Base-by-base conservation (phyloP, 2,888 invertebrate species). In the Lithophane semibrunnea region DNA sequence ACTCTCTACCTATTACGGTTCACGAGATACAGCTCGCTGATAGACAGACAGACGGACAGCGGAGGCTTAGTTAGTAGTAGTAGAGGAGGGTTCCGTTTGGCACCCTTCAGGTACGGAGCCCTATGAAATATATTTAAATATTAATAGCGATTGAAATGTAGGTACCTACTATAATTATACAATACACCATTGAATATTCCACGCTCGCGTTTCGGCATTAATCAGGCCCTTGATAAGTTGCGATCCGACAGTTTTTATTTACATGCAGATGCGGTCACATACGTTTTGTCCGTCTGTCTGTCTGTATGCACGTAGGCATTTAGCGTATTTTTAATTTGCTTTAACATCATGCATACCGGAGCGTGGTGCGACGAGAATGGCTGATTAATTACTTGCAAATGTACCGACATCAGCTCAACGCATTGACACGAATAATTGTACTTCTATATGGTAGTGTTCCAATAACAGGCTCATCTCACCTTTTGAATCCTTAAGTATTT, bases 321-420 rank as follows among this genome's bases (percentile, higher is more conserved):
- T 86, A 88, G 44, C 76, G 86, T 89, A 86, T 86, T 91, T 89
- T 92, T 90, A 90, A 91, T 92, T 90, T 87, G 82, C 79, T 87
- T 72, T 69, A 82, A 75, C 80, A 80, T 77, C 77, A 79, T 83
- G 77, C 83, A 86, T 88, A 86, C 85, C 73, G 37, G 60, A 66
- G 78, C 81, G 71, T 78, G 54, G 65, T 83, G 85, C 75, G 85
- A 83, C 76, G 75, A 69, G 89, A 88, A 88, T 91, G 68, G 65
- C 80, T 86, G 80, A 90, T 89, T 86, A 90, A 89, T 89, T 89
- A 87, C 79, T 81, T 75, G 82, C 71, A 75, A 77, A 76, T 67
- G 80, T 88, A 87, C 81, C 73, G 77, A 77, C 86, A 74, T 82
- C 87, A 74, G 82, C 85, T 73, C 61, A 49, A 72, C 70, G 63